phyloP scores from a whole-genome alignment of 2,888 invertebrate species.

The Parnassius glacialis region DNA sequence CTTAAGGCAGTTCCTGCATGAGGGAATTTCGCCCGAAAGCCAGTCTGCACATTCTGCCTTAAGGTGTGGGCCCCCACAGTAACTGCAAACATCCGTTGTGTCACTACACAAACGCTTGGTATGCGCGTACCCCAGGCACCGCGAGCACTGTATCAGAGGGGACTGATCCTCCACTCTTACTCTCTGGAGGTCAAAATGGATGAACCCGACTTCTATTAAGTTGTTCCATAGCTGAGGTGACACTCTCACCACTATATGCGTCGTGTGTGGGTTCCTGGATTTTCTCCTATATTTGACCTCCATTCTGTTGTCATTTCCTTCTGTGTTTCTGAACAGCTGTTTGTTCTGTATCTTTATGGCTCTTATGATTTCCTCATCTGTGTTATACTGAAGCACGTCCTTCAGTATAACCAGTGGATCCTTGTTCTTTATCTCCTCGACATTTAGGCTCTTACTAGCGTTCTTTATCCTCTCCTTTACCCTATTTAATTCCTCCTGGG shows the following conservation, averaged over 20 bases:
- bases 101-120: too few species aligned
- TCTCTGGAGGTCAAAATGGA: too few species aligned
- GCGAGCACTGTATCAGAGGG: too few species aligned
- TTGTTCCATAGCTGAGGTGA: background rate
- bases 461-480: too few species aligned
- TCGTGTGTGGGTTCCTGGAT: background rate
- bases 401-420: background rate
- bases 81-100: background rate
- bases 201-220: too few species aligned
- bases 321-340: background rate
- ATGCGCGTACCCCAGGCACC: too few species aligned
- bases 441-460: too few species aligned
- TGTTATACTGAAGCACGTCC: background rate
- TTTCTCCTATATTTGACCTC: background rate
- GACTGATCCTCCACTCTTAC: too few species aligned
- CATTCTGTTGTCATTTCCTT: background rate
- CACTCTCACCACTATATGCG: background rate
- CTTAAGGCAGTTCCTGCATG: background rate
- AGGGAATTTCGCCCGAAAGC: background rate
- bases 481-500: too few species aligned
- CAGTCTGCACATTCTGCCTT: background rate
- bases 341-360: background rate
- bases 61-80: background rate
- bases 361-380: background rate
- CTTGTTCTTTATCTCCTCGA: too few species aligned